Percentiles rank a stretch among this genome's conserved stretches.
Conservation (phyloP, 2,797 vertebrate genomes). For the Sebastiscus tertius region DNA sequence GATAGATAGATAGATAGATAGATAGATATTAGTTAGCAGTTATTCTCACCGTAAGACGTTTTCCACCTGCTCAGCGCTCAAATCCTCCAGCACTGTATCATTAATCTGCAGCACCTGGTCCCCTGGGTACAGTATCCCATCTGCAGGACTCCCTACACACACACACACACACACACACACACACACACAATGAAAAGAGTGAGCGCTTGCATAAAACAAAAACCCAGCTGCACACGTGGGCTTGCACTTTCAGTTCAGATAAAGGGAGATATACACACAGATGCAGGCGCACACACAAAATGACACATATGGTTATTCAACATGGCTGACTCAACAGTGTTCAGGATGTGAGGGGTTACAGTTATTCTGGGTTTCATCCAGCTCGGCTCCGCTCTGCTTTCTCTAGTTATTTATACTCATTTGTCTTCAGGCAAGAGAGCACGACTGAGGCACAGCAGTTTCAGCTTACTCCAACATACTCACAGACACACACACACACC, state of each 20-base stretch:
- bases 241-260: constrained; percentile 28
- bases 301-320: constrained; percentile 53
- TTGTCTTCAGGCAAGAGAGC: constrained; percentile 75
- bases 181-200: constrained; percentile 37
- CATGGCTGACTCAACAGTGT: constrained; percentile 71
- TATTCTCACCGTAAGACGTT: constrained; percentile 87
- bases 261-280: constrained; percentile 22
- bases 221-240: constrained; percentile 33
- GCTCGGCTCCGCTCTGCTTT: constrained; percentile 61
- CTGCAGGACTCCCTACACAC: constrained; percentile 83
- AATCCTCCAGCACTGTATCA: constrained; percentile 81
- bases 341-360: constrained; percentile 67
- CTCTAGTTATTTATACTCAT: constrained; percentile 80
- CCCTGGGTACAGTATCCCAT: constrained; percentile 86
- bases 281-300: not conserved
- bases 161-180: constrained; percentile 40
- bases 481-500: constrained; percentile 19
- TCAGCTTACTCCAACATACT: constrained; percentile 35
- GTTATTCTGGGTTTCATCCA: constrained; percentile 69
- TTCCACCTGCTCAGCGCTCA: constrained; percentile 85
- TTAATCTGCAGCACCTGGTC: constrained; percentile 94
- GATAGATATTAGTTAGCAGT: constrained; percentile 7
- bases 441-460: constrained; percentile 57
- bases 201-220: constrained; percentile 46
- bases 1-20: constrained; percentile 13